phyloP scores from a whole-genome alignment of 2,113 vertebrate genomes.

The Cyphomyrus plagiostoma region DNA sequence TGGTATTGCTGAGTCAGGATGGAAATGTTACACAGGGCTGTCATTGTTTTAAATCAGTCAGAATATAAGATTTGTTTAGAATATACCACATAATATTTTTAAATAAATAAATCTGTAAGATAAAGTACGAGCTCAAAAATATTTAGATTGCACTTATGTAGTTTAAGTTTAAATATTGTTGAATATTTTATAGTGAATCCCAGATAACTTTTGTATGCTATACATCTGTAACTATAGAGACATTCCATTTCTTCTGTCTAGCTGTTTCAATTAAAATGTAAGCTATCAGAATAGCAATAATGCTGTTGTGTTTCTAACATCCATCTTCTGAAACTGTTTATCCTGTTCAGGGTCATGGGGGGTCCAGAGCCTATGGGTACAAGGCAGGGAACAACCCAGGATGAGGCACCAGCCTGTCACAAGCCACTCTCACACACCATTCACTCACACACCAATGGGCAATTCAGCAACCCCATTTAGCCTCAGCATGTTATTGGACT shows the following conservation, averaged over 20 bases:
- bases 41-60: not conserved
- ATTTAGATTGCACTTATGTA: not conserved
- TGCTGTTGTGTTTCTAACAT: not conserved
- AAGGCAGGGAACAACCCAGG: too few species aligned
- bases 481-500: too few species aligned
- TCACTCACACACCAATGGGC: too few species aligned
- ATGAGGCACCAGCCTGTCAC: too few species aligned
- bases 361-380: too few species aligned
- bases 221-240: not conserved
- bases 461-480: too few species aligned
- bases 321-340: too few species aligned
- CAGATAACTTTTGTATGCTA: not conserved
- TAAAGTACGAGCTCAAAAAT: not conserved
- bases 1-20: conserved; percentile 8
- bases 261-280: not conserved
- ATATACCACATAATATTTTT: not conserved
- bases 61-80: not conserved
- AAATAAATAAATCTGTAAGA: not conserved
- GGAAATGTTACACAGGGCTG: not conserved
- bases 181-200: not conserved
- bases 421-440: too few species aligned
- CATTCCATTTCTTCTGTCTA: not conserved
- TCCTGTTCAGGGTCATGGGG: too few species aligned
- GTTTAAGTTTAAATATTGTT: not conserved
- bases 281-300: not conserved